Conservation (phyloP, 2,888 invertebrate species). For the Globia sparganii region DNA sequence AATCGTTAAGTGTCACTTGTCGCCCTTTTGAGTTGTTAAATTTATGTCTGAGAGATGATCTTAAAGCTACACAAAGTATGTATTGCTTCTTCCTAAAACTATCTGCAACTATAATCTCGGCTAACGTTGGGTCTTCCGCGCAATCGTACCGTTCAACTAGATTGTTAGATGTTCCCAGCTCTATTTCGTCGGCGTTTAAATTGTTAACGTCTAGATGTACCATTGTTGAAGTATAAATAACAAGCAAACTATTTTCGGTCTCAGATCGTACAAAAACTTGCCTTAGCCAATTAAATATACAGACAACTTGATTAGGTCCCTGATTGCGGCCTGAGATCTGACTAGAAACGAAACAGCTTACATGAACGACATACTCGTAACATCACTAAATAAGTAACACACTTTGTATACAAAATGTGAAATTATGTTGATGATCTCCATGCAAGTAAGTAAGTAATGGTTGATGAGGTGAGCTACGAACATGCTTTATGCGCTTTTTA, state of each 20-base stretch:
- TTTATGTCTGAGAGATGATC: not conserved
- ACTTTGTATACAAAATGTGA: constrained; percentile 25
- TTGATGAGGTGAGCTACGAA: constrained; percentile 9
- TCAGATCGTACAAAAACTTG: constrained; percentile 30
- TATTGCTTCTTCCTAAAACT: not conserved
- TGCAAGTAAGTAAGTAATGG: constrained; percentile 20
- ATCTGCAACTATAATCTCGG: not conserved
- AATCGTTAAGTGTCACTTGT: not conserved
- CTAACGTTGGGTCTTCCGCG: not conserved
- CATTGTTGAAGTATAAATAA: constrained; percentile 14
- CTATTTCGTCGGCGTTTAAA: constrained; percentile 10
- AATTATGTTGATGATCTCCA: constrained; percentile 3
- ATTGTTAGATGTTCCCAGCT: not conserved
- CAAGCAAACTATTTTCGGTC: constrained; percentile 21
- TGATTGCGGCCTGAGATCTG: constrained; percentile 6
- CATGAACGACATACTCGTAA: constrained; percentile 14
- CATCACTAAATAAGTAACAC: constrained; percentile 4
- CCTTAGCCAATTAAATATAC: constrained; percentile 26
- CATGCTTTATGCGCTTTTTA: constrained; percentile 13
- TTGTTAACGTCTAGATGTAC: constrained; percentile 23
- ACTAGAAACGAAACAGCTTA: not conserved
- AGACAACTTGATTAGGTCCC: constrained; percentile 22
- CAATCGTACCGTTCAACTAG: not conserved
- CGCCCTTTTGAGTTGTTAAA: not conserved
- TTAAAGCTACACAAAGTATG: not conserved